Evolutionary conservation across 2,888 invertebrate genomes (phyloP), one percentile per base, ranked within the genome.

Genomic region (Eupithecia abbreviata): DNA sequence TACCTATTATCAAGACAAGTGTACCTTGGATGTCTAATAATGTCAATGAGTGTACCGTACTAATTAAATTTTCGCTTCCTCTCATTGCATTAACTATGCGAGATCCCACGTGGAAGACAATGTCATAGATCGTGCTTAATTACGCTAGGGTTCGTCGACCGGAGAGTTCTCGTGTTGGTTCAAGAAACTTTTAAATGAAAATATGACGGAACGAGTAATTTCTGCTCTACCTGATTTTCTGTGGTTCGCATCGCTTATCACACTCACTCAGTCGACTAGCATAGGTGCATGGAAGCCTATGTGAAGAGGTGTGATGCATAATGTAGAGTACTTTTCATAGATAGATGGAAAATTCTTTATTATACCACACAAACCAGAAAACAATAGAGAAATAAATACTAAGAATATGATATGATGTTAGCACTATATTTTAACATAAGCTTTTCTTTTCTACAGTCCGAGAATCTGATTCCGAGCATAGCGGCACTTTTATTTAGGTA

Each of bases 41-140:
- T 30, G 30, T 30, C 30, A 30, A 30, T 30, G 62, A 62, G 62
- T 62, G 30, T 58, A 58, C 4, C 67, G 15, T 2, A 69, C 47
- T 92, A 91, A 92, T 91, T 90, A 92, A 94, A 93, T 93, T 92
- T 92, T 88, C 91, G 82, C 89, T 92, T 94, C 93, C 94, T 93
- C 85, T 93, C 85, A 90, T 92, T 92, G 87, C 82, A 88, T 80
- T 79, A 74, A 79, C 82, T 82, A 81, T 74, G 43, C 62, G 49
- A 70, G 75, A 77, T 70, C 76, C 76, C 79, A 80, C 78, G 80
- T 78, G 78, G 78, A 78, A 74, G 76, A 73, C 76, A 77, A 71
- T 69, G 74, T 72, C 74, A 76, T 78, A 78, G 76, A 75, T 76
- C 80, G 72, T 79, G 71, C 72, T 51, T 78, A 80, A 77, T 77